A percentile compares a stretch with the other conserved stretches of the same genome.
Evolutionary conservation across 2,888 invertebrate genomes (phyloP).

Genomic region (Lamproptera curius): DNA sequence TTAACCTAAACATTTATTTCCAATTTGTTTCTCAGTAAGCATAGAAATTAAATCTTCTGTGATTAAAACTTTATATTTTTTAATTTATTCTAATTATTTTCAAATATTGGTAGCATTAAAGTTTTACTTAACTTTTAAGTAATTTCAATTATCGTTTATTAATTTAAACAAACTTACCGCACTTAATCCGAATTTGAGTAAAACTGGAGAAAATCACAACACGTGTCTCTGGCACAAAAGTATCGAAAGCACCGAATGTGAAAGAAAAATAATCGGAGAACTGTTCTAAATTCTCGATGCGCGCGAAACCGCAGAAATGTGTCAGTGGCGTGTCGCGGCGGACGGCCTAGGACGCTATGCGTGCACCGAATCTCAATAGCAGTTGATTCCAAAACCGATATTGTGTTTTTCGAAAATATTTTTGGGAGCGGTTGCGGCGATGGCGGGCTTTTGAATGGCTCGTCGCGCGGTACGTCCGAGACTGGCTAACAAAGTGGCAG

Average conservation of each 20-base stretch:
- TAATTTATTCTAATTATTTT: background rate
- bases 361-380: slow-evolving; percentile 58
- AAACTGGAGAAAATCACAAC: slow-evolving; percentile 40
- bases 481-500: slow-evolving; percentile 63
- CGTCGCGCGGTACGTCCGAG: slow-evolving; percentile 55
- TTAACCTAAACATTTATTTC: background rate
- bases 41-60: background rate
- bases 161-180: slow-evolving; percentile 44
- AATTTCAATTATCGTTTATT: background rate
- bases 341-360: slow-evolving; percentile 65
- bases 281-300: slow-evolving; percentile 72
- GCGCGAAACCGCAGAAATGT: slow-evolving; percentile 71
- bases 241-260: slow-evolving; percentile 48
- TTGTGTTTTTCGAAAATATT: slow-evolving; percentile 52
- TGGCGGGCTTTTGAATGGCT: slow-evolving; percentile 65
- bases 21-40: slow-evolving; percentile 1
- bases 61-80: background rate
- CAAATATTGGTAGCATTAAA: too few relatives aligned
- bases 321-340: slow-evolving; percentile 73
- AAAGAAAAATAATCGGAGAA: slow-evolving; percentile 48
- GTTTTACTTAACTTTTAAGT: too few relatives aligned
- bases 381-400: slow-evolving; percentile 40
- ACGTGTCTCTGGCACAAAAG: slow-evolving; percentile 52
- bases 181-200: slow-evolving; percentile 36
- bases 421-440: slow-evolving; percentile 60